Conservation (phyloP, 2,888 invertebrate species). For the Xestia sexstrigata region DNA sequence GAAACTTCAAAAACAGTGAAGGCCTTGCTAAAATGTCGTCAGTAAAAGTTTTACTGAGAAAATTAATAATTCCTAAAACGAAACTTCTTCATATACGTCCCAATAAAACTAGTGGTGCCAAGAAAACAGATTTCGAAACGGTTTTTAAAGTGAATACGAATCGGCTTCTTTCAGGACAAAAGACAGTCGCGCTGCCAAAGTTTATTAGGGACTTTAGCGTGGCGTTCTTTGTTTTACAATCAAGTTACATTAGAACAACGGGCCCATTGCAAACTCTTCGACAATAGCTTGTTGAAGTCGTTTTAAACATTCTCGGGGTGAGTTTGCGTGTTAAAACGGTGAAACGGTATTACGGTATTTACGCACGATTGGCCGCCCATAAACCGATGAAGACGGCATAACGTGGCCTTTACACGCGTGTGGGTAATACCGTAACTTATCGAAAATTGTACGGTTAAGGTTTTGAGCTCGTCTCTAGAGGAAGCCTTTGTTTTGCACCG, state of each 20-base stretch:
- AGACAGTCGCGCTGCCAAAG: conserved; percentile 81
- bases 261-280: conserved; percentile 73
- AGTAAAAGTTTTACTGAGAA: conserved; percentile 11
- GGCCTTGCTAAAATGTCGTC: not conserved
- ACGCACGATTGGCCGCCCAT: conserved; percentile 81
- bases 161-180: conserved; percentile 82
- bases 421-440: conserved; percentile 72
- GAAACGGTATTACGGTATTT: conserved; percentile 65
- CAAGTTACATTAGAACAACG: conserved; percentile 83
- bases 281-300: conserved; percentile 80
- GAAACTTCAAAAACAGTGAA: not conserved
- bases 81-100: conserved; percentile 34
- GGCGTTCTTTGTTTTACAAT: conserved; percentile 83
- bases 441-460: conserved; percentile 71
- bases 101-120: conserved; percentile 48
- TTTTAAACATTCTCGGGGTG: conserved; percentile 79
- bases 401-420: conserved; percentile 59
- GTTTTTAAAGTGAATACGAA: conserved; percentile 72
- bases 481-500: conserved; percentile 68
- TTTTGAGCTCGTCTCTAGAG: conserved; percentile 64
- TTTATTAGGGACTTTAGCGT: conserved; percentile 75
- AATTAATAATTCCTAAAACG: conserved; percentile 22
- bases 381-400: conserved; percentile 73
- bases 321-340: conserved; percentile 75
- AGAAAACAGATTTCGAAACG: conserved; percentile 61